Conservation (phyloP, 2,797 vertebrate species). For the Enteromius unitaeniatus region DNA sequence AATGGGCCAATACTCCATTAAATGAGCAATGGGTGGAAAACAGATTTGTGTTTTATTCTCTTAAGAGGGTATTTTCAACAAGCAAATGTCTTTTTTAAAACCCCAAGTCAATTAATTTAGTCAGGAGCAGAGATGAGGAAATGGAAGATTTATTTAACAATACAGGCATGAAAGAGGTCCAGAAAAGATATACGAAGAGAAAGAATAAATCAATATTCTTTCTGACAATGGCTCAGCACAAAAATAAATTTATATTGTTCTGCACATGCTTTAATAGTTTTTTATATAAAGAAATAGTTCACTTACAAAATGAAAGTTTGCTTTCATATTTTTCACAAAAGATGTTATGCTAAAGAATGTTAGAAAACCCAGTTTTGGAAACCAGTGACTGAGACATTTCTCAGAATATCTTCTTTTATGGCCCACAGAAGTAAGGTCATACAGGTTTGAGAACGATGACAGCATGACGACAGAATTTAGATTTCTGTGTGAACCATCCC, state of each 20-base stretch:
- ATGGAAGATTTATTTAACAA: slow-evolving; percentile 28
- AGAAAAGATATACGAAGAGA: not conserved
- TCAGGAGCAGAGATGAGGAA: not conserved
- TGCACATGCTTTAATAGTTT: slow-evolving; percentile 24
- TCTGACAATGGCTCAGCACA: not conserved
- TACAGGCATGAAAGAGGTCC: not conserved
- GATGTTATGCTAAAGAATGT: not conserved
- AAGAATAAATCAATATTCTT: not conserved
- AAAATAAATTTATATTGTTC: slow-evolving; percentile 19
- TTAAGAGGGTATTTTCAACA: slow-evolving; percentile 7
- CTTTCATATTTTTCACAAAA: not conserved
- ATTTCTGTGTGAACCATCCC: not conserved
- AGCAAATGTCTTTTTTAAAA: slow-evolving; percentile 13
- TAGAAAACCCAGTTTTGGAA: not conserved
- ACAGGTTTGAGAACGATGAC: not conserved
- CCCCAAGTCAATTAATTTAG: slow-evolving; percentile 14
- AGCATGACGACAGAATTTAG: not conserved
- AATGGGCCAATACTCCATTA: slow-evolving; percentile 3
- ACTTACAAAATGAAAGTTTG: not conserved
- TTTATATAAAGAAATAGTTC: not conserved
- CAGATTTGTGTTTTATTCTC: slow-evolving; percentile 23
- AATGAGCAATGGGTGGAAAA: slow-evolving; percentile 11
- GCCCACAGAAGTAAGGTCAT: not conserved
- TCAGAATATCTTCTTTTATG: not conserved
- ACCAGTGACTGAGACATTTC: not conserved